A percentile compares a stretch with the other conserved stretches of the same genome.
Evolutionary conservation across 2,888 invertebrate species (phyloP).

Genomic region (Tetranychus piercei): DNA sequence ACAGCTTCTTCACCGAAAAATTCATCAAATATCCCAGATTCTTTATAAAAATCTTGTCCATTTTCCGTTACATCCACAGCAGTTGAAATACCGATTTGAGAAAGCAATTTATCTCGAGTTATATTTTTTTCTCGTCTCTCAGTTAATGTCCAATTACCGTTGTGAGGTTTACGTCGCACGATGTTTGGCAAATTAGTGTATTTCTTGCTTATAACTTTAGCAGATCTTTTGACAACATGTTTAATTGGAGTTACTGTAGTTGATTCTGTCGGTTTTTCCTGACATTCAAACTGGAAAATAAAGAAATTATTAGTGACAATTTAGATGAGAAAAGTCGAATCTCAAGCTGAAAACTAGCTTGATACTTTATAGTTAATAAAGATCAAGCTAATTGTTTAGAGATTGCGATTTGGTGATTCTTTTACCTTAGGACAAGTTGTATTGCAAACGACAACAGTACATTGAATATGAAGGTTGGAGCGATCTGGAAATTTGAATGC

Average conservation of each 20-base stretch:
- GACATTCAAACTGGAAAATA: background rate
- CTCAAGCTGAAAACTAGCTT: background rate
- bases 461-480: constrained; percentile 55
- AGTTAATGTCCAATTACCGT: background rate
- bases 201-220: background rate
- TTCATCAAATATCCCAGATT: background rate
- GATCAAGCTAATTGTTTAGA: background rate
- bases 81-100: constrained; percentile 4
- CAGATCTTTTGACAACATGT: background rate
- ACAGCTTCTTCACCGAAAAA: constrained; percentile 1
- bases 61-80: background rate
- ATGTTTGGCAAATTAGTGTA: background rate
- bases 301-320: background rate
- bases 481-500: constrained; percentile 67
- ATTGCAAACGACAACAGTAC: constrained; percentile 55
- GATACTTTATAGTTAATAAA: too few species aligned
- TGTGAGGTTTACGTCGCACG: background rate
- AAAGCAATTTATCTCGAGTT: background rate
- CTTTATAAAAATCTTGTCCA: background rate
- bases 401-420: background rate
- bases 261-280: background rate
- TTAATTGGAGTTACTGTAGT: background rate
- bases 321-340: background rate
- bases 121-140: background rate
- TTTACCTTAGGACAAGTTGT: constrained; percentile 46